Conservation (phyloP, 2,113 vertebrate genomes). For the Heptranchias perlo region DNA sequence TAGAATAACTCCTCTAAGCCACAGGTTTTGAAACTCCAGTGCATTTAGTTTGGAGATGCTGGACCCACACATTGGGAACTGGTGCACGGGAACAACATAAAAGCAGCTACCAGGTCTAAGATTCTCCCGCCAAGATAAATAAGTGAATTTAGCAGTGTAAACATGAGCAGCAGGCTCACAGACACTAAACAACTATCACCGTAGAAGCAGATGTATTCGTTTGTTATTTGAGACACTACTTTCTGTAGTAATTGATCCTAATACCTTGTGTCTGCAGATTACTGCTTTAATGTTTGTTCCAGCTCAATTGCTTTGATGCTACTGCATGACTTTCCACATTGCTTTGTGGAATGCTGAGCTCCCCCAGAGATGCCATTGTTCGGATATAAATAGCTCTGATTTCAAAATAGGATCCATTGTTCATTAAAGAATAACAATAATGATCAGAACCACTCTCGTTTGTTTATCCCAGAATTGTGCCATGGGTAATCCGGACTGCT, state of each 20-base stretch:
- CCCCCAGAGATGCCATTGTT: constrained; percentile 10
- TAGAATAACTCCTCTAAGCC: neutral
- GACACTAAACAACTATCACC: neutral
- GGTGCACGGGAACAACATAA: neutral
- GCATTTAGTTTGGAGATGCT: neutral
- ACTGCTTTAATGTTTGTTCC: neutral
- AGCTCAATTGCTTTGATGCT: neutral
- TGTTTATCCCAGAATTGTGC: neutral
- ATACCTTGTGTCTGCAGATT: neutral
- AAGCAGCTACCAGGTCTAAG: neutral
- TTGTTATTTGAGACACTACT: neutral
- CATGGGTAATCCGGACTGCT: neutral
- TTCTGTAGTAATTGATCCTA: neutral
- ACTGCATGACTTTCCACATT: neutral
- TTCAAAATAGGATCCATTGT: neutral
- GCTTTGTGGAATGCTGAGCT: neutral
- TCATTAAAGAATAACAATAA: neutral
- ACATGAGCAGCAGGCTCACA: neutral
- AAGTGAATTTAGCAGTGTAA: neutral
- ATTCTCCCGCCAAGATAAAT: neutral
- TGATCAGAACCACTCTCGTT: neutral
- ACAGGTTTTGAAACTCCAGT: neutral
- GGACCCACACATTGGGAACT: neutral
- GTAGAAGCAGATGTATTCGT: neutral
- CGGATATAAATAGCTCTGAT: constrained; percentile 8